Percentiles rank a stretch among this genome's conserved stretches.
Evolutionary conservation across 2,888 invertebrate species (phyloP).

Genomic region (Mimachlamys varia): DNA sequence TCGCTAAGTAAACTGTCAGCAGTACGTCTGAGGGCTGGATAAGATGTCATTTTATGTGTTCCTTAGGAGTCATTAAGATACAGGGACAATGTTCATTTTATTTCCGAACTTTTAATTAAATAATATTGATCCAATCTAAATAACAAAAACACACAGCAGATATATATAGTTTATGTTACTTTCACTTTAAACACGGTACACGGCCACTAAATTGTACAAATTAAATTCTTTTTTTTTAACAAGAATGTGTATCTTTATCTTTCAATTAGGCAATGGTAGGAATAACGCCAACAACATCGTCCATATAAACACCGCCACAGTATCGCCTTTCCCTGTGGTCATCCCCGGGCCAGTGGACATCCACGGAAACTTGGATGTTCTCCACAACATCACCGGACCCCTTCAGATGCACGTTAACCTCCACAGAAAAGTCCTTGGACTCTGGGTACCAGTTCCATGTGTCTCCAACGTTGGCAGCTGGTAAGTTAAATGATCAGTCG

Average conservation of each 20-base stretch:
- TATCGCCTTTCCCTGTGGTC: background rate
- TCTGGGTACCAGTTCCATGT: background rate
- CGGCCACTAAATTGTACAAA: no score
- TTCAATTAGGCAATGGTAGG: background rate
- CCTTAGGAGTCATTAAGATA: no score
- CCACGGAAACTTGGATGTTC: background rate
- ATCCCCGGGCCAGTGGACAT: background rate
- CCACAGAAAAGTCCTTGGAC: background rate
- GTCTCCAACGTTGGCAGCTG: constrained; percentile 20
- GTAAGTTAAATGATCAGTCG: background rate
- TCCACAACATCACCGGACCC: background rate
- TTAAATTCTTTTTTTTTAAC: background rate
- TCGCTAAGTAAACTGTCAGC: no score
- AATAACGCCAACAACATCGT: background rate
- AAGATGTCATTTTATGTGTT: no score
- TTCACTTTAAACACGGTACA: no score
- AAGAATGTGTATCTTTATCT: background rate
- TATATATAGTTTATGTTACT: no score
- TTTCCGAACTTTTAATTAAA: no score
- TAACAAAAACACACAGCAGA: no score
- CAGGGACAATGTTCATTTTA: no score
- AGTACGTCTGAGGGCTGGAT: no score
- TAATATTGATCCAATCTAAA: no score
- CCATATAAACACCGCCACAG: background rate
- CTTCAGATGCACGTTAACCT: background rate